Evolutionary conservation across 2,797 vertebrate genomes (phyloP), one percentile per base, ranked within the genome.

Genomic region (Sorex maritimensis): DNA sequence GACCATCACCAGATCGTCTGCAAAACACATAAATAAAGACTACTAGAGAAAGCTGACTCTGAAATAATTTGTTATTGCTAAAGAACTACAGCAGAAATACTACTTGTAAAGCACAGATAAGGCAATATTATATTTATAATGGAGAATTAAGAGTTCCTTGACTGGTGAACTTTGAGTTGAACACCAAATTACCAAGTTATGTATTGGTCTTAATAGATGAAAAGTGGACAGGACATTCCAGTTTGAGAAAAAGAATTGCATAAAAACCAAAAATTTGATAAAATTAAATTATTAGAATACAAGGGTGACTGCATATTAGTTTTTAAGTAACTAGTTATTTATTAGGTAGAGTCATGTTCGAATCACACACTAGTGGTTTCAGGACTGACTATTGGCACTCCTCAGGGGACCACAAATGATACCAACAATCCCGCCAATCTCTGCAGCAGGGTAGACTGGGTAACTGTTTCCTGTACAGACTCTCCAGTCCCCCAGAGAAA

Each of bases 101-200:
- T 61, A 2, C 10, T 65, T 68, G 49, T 34, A 77, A 80, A 86
- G 24, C 15, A 63, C 5, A 63, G 6, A 49, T 84, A 9, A 86
- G 88, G n/a, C 23, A 61, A 79, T 68, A 34, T 17, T 23, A 30
- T 61, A 23, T 86, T 92, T 91, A 67, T 55, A 28, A 83, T 6
- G 41, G 26, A 5, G 17, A 49, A 69, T 49, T 78, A 67, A 82
- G 1, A n/a, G 21, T 81, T 93, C 3, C 5, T 34, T 72, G 28
- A 34, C 88, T 68, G 24, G 12, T 52, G 21, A 6, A 13, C 55
- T 95, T 84, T 55, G 78, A 84, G n/a, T 11, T 78, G 55, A 86
- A 26, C 23, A 65, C 78, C 9, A 69, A 28, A 82, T 49, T 49
- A 14, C 38, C 8, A 38, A 1, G 49, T 11, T 52, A 52, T 52